These are phyloP conservation scores for Pollenia amentaria DNA, from an alignment of 2,888 invertebrate genomes.

Conservation along the genomic window DNA sequence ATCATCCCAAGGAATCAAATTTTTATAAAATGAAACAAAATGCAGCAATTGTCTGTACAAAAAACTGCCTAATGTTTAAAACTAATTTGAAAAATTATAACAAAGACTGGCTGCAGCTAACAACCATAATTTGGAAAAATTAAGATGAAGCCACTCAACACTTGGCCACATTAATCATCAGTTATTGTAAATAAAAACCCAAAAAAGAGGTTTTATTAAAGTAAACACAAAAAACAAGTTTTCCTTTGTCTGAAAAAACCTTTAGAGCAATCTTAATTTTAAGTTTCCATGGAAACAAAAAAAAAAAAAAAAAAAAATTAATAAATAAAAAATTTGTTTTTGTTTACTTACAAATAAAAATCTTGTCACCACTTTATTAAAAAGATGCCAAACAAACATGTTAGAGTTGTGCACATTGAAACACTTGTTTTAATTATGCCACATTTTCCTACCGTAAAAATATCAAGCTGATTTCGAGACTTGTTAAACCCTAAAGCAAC, in stretches of 20 bases:
- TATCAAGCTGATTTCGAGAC: conserved; percentile 52
- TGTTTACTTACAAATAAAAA: conserved; percentile 48
- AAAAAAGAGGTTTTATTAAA: conserved; percentile 35
- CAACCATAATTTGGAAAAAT: conserved; percentile 53
- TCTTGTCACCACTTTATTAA: conserved; percentile 74
- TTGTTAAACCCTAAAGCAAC: conserved; percentile 50
- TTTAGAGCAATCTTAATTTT: background rate
- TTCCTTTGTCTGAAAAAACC: background rate
- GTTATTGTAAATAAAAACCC: conserved; percentile 51
- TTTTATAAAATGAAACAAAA: conserved; percentile 24
- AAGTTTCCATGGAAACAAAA: conserved; percentile 6
- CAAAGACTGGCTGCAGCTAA: conserved; percentile 54
- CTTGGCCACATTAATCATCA: conserved; percentile 73
- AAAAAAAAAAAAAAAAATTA: conserved; percentile 1
- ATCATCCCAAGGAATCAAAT: conserved; percentile 41
- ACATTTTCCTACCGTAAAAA: conserved; percentile 32
- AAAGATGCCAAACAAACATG: conserved; percentile 67
- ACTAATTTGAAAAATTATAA: conserved; percentile 53
- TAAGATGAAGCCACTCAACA: conserved; percentile 73
- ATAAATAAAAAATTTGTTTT: too few species aligned
- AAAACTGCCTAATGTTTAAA: conserved; percentile 57
- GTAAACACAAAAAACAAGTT: background rate
- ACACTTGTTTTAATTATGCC: conserved; percentile 67
- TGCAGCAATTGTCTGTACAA: conserved; percentile 20
- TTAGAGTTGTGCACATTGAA: conserved; percentile 48